Evolutionary conservation across 2,888 invertebrate species (phyloP).

Genomic region (Synanthedon vespiformis): DNA sequence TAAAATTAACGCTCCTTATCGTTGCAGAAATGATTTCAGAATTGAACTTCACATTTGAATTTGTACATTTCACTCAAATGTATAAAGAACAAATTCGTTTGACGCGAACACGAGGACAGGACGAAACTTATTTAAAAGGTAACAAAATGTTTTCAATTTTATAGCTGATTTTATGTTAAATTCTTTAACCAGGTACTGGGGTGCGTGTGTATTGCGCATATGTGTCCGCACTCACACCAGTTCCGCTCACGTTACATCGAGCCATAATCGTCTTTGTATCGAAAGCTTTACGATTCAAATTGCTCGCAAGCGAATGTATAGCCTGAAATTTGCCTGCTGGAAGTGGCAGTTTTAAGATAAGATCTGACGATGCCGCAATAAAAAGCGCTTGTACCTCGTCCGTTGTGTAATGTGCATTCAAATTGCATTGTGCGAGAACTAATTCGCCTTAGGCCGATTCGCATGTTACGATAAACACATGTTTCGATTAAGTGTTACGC

Average conservation of each 20-base stretch:
- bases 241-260: constrained; percentile 16
- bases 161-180: constrained; percentile 69
- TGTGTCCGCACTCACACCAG: constrained; percentile 43
- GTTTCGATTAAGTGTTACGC: constrained; percentile 61
- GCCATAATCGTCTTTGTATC: constrained; percentile 33
- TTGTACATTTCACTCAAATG: constrained; percentile 30
- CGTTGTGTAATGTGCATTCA: constrained; percentile 71
- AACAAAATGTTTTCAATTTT: constrained; percentile 71
- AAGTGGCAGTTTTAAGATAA: constrained; percentile 70
- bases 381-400: constrained; percentile 68
- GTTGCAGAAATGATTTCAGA: constrained; percentile 61
- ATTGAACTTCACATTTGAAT: constrained; percentile 26
- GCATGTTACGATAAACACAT: constrained; percentile 68
- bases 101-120: constrained; percentile 21
- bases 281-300: constrained; percentile 42
- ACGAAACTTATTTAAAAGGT: constrained; percentile 66
- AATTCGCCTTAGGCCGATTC: constrained; percentile 70
- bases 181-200: constrained; percentile 59
- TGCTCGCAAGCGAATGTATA: constrained; percentile 27
- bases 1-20: constrained; percentile 71
- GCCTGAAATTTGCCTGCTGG: constrained; percentile 69
- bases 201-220: constrained; percentile 44
- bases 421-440: constrained; percentile 72
- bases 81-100: constrained; percentile 45
- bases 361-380: constrained; percentile 71